Evolutionary conservation across 2,797 vertebrate genomes (phyloP), one percentile per base, ranked within the genome.

Genomic region (Clamator glandarius): DNA sequence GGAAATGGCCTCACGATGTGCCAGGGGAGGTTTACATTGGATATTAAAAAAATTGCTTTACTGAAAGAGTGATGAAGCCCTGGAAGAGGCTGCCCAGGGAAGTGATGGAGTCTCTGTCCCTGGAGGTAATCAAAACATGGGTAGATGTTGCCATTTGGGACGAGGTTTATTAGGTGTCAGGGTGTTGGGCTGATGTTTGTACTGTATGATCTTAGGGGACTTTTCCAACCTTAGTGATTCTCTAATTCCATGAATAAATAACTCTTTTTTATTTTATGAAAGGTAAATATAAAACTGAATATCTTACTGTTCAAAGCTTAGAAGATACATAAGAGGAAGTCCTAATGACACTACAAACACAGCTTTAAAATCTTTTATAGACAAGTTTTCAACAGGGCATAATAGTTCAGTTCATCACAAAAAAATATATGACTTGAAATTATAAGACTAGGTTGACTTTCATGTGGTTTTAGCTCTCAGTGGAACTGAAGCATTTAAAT

Each of bases 401-500:
- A 88, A 90, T 58, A 91, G 76, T 92, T 90, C 58, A 33, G 78
- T 85, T 95, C 80, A 88, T 81, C 82, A 39, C 70, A 57, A 89
- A 94, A 94, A 87, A 95, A 92, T 20, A 80, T n/a, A 51, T 57
- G 79, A 44, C 87, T 94, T 90, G 83, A 90, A 95, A 95, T 93
- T 36, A 89, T 0, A 18, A 87, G 84, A 67, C 83, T 84, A 44
- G 80, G 89, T 91, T 91, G 93, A 96, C 94, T 96, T 96, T 92
- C 95, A 96, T 90, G 70, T 96, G 70, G 83, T 94, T 92, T 89
- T 94, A 94, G 93, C 84, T 92, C 92, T 90, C 91, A 57, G 74
- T 93, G 68, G 87, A 92, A 88, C 82, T 36, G 74, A 95, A 92
- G 85, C 88, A 95, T 90, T 96, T 85, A 91, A 96, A 93, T 83